Base-by-base conservation (phyloP, 2,888 invertebrate species). In the Agriopis leucophaearia region DNA sequence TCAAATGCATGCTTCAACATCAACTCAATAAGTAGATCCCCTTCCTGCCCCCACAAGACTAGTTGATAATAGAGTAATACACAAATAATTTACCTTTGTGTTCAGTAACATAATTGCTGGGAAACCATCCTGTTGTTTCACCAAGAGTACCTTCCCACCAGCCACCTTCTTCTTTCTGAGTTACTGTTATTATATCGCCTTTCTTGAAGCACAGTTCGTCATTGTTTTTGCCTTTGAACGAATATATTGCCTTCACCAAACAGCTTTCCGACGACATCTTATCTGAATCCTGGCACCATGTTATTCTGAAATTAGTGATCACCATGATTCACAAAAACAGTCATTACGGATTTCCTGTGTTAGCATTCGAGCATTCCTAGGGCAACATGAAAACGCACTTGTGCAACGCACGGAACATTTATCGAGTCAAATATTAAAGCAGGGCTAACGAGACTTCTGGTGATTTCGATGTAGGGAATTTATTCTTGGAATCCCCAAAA, bases 111-210 rank as follows among this genome's bases (percentile, higher is more conserved):
- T 99, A 99, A 93, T 99, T 99, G 85, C 98, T 98, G 71, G 99
- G 99, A 94, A 99, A 99, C 99, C 99, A 99, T 81, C 99, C 99
- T 73, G 99, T 99, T 87, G 97, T 97, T 78, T 98, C 99, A 70
- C 97, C 96, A 57, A 99, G 94, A 9, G 99, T 99, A 13, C 99
- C 99, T 94, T 99, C 99, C 99, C 99, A 99, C 99, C 99, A 99
- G 51, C 99, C 99, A 63, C 99, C 99, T 83, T 99, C 99, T 83
- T 98, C 97, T 68, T 96, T 96, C 90, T 99, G 99, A 42, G 99
- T 99, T 66, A 99, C 97, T 45, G 98, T 98, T 78, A 99, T 99
- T 76, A 99, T 95, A 90, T 99, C 99, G 62, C 99, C 98, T 90
- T 99, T 99, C 81, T 96, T 97, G 90, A 99, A 99, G 86, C 98